phyloP scores from a whole-genome alignment of 2,113 vertebrate species.

The Smithornis capensis region DNA sequence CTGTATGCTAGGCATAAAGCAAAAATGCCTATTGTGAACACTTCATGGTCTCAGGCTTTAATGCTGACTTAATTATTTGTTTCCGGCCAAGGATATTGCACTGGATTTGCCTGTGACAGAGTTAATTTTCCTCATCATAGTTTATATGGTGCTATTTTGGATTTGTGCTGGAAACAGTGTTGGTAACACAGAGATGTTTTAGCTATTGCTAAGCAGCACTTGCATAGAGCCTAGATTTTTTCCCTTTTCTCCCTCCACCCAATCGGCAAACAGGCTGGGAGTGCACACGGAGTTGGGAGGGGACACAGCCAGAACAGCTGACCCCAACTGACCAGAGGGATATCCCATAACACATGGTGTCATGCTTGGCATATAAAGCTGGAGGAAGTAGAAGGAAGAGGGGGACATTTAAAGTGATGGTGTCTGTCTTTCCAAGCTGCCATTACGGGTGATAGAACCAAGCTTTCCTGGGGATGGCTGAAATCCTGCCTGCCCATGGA shows the following conservation, averaged over 20 bases:
- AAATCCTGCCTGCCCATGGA: neutral
- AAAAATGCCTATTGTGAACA: neutral
- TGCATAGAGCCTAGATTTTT: accelerated
- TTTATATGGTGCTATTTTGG: neutral
- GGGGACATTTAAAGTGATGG: accelerated
- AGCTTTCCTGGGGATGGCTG: neutral
- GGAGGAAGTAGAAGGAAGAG: neutral
- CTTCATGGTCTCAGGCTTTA: neutral
- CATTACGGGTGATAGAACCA: accelerated
- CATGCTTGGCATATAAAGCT: neutral
- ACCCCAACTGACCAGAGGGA: neutral
- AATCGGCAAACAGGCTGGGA: accelerated
- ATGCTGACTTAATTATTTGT: neutral
- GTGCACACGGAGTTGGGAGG: neutral
- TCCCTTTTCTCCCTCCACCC: neutral
- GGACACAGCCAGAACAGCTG: neutral
- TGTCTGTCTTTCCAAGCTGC: neutral
- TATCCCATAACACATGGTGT: neutral
- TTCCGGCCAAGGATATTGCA: neutral
- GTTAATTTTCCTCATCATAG: neutral
- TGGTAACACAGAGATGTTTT: neutral
- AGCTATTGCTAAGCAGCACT: neutral
- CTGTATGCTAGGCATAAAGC: neutral
- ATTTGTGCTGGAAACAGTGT: neutral
- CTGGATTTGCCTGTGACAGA: neutral